Evolutionary conservation across 2,888 invertebrate genomes (phyloP), one percentile per base, ranked within the genome.

Genomic region (Epinotia ramella): DNA sequence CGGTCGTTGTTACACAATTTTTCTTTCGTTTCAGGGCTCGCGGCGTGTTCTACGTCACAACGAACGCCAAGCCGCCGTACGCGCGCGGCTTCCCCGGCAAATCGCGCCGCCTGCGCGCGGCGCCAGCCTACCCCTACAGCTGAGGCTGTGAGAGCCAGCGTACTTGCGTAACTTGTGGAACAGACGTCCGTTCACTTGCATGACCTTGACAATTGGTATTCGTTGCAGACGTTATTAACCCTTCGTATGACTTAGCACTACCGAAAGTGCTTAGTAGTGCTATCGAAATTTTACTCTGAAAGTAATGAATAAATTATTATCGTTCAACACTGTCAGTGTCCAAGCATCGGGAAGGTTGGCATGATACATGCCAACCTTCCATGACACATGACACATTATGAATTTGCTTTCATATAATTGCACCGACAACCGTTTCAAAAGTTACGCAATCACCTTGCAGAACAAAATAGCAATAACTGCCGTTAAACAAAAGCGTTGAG

Each of bases 1-100:
- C 49, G 16, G 16, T 49, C 49, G 3, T 13, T 13, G 13, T 28
- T 9, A 16, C 28, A 24, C 28, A 33, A 33, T 62, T 28, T 53
- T 65, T 59, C 9, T 72, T 79, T 78, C 73, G 79, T 91, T 94
- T 64, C 91, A 98, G 98, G 83, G 97, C 97, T 18, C 95, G 98
- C 83, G 98, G 98, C n/a, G 96, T 97, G 18, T 98, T 96, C 87
- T 98, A 98, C 88, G 97, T 98, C n/a, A 96, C 97, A 75, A 98
- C 98, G 70, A 97, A 97, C 91, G 96, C 96, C 3, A 96, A 96
- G 84, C 97, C 96, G 77, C 98, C 98, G 2, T 98, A 97, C 90
- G 97, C 98, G n/a, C 95, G 97, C 87, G 98, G 98, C 9, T 97
- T 96, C 84, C 97, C 97, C 16, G 96, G 95, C 77, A 96, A 96